These are phyloP conservation scores for Diachasmimorpha longicaudata DNA, from an alignment of 1,140 invertebrate genomes.

Conservation along the genomic window DNA sequence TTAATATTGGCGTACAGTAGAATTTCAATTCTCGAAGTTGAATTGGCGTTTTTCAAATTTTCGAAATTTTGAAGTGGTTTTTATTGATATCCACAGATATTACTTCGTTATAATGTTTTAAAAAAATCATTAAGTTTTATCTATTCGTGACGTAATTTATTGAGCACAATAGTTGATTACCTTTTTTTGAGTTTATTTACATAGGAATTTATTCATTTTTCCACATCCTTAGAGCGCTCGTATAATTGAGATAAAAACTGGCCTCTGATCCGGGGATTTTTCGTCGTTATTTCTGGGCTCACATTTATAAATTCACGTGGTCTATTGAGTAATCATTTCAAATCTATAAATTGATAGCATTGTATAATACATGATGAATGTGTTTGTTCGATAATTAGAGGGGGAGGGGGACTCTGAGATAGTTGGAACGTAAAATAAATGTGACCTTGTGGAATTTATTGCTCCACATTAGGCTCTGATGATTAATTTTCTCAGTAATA, in stretches of 20 bases:
- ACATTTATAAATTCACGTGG: constrained; percentile 5
- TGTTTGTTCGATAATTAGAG: not conserved
- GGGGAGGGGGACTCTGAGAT: not conserved
- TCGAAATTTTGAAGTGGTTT: no score
- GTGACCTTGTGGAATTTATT: not conserved
- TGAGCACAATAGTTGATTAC: no score
- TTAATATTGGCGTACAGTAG: no score
- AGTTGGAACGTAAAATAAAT: not conserved
- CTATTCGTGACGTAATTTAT: no score
- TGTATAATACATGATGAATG: not conserved
- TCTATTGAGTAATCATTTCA: not conserved
- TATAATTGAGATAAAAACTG: not conserved
- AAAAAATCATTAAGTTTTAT: no score
- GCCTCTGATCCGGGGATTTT: not conserved
- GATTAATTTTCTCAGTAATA: not conserved
- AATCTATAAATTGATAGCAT: not conserved
- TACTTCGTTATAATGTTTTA: no score
- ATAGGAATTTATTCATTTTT: not conserved
- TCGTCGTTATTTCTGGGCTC: not conserved
- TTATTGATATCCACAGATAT: no score
- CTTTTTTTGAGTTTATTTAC: no score
- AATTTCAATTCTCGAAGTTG: no score
- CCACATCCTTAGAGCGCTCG: not conserved
- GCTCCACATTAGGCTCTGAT: not conserved
- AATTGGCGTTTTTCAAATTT: no score